Percentiles rank a stretch among this genome's conserved stretches.
Conservation (phyloP, 2,888 invertebrate species). For the Acrobasis suavella region DNA sequence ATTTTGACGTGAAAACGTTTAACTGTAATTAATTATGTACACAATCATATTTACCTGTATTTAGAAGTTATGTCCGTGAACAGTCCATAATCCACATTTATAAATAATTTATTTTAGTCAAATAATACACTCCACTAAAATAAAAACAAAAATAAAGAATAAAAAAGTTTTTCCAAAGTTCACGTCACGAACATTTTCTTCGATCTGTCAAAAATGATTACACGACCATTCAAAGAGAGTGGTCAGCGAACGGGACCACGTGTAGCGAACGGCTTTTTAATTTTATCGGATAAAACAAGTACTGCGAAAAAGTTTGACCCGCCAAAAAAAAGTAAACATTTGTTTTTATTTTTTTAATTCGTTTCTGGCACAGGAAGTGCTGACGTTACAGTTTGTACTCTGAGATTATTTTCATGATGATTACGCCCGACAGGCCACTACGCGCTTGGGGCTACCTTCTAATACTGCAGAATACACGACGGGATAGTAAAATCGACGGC, state of each 20-base stretch:
- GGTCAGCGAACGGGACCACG: constrained; percentile 23
- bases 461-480: constrained; percentile 64
- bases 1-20: constrained; percentile 13
- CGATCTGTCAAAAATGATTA: constrained; percentile 70
- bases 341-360: constrained; percentile 26
- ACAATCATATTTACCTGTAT: constrained; percentile 11
- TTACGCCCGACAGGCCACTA: constrained; percentile 57
- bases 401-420: constrained; percentile 5
- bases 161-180: constrained; percentile 42
- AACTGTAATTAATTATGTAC: constrained; percentile 10
- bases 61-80: constrained; percentile 7
- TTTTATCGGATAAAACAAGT: constrained; percentile 39
- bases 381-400: constrained; percentile 33
- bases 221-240: constrained; percentile 31
- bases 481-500: constrained; percentile 59
- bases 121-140: constrained; percentile 16
- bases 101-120: constrained; percentile 1
- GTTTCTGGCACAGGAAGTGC: constrained; percentile 31
- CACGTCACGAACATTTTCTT: constrained; percentile 63
- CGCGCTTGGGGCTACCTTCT: constrained; percentile 69
- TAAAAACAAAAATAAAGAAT: constrained; percentile 18
- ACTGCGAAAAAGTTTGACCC: constrained; percentile 29
- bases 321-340: constrained; percentile 32
- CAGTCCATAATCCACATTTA: constrained; percentile 14
- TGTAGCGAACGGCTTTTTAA: constrained; percentile 35